Base-by-base conservation (phyloP, 2,797 vertebrate genomes). In the Eidolon dupreanum region DNA sequence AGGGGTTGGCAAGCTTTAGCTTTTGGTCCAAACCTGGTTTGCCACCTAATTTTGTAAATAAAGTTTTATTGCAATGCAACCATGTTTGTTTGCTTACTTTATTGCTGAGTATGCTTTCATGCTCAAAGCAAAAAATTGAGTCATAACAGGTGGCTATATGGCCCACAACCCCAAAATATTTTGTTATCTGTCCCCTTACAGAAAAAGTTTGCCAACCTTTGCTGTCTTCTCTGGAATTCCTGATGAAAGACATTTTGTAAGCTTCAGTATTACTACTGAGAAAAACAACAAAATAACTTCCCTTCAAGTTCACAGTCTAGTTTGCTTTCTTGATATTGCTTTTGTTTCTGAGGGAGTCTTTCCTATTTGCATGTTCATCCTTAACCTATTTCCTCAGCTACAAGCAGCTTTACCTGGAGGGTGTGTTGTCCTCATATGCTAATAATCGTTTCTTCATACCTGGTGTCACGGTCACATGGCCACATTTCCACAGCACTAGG, bases 391-490 rank as follows among this genome's bases (percentile, higher is more conserved):
- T 31, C 24, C 36, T 88, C 10, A 71, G 6, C 19, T 5, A 9
- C 36, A 68, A 12, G 31, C 10, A 49, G 19, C 43, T 84, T 85
- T 41, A 20, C 63, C 15, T 46, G 10, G 49, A 81, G 84, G 43
- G 33, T 19, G 31, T 77, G 63, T 49, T 68, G 68, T 19, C 74
- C 43, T 70, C 65, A 5, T 43, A 78, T 36, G 92, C 46, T 82
- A 93, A 77, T 73, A 51, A 68, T 15, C n/a, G 38, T 78, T 89
- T 88, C 78, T 88, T 96, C 38, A 91, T 55, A 33, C 13, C 33
- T 66, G 6, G 5, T 63, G 31, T 49, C 20, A 28, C 41, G 43
- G 43, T 73, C 53, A 61, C 26, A 55, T 51, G 66, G 41, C 90
- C 49, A 81, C 24, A 8, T 66, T 93, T 49, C 71, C 55, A 53